Conservation (phyloP, 1,140 invertebrate species). For the Chrysopa pallens region DNA sequence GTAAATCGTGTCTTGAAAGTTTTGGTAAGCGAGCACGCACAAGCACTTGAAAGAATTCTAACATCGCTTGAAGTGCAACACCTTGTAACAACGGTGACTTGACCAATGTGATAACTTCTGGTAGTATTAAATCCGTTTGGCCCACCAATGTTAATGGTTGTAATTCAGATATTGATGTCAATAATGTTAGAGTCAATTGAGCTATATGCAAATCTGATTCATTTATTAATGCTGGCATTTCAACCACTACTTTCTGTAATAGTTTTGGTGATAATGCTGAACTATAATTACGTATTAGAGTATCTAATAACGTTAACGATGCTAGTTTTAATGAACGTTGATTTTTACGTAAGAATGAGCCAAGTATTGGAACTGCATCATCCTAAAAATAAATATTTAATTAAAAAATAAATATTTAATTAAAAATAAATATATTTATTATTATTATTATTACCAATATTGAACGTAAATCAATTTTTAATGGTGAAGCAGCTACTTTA, state of each 20-base stretch:
- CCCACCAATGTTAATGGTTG: conserved; percentile 41
- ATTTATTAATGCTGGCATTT: conserved; percentile 75
- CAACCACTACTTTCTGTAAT: conserved; percentile 32
- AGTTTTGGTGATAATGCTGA: conserved; percentile 13
- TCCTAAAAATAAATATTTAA: conserved; percentile 29
- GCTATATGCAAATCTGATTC: conserved; percentile 93
- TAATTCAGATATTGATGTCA: conserved; percentile 54
- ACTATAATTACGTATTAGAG: conserved; percentile 32
- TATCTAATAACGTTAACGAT: conserved; percentile 79
- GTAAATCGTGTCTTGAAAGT: conserved; percentile 60
- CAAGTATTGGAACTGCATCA: conserved; percentile 79
- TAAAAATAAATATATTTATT: conserved; percentile 22
- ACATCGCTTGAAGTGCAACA: conserved; percentile 69
- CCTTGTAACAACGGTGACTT: conserved; percentile 80
- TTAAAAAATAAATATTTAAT: conserved; percentile 1
- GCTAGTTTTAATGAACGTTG: conserved; percentile 86
- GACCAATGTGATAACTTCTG: conserved; percentile 71
- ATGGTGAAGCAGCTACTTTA: conserved; percentile 78
- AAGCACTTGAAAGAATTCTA: conserved; percentile 81
- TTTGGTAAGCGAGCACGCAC: conserved; percentile 63
- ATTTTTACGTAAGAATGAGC: conserved; percentile 92
- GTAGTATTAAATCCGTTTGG: conserved; percentile 46
- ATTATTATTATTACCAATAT: conserved; percentile 55
- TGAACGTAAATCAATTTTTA: conserved; percentile 69
- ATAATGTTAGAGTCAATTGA: conserved; percentile 63